A percentile compares a stretch with the other conserved stretches of the same genome.
Conservation (phyloP, 2,888 invertebrate species). For the Cephus rjabovi region DNA sequence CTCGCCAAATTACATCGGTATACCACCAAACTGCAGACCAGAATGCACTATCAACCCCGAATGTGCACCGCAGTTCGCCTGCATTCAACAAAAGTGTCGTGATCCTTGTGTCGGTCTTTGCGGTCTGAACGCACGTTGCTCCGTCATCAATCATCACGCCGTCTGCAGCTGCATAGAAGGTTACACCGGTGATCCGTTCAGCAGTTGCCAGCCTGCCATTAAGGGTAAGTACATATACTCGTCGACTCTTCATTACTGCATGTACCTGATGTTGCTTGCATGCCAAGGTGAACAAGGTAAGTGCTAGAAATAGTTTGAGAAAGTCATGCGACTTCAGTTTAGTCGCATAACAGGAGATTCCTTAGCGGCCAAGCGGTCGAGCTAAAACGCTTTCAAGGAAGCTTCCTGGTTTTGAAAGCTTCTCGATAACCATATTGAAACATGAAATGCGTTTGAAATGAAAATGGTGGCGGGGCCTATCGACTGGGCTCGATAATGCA, state of each 20-base stretch:
- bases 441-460: background rate
- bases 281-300: slow-evolving; percentile 40
- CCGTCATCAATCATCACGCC: slow-evolving; percentile 72
- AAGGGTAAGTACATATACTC: slow-evolving; percentile 49
- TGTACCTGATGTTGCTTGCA: slow-evolving; percentile 28
- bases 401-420: background rate
- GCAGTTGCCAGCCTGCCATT: slow-evolving; percentile 57
- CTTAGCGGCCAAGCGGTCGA: background rate
- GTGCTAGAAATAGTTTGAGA: slow-evolving; percentile 32
- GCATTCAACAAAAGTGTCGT: slow-evolving; percentile 72
- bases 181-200: slow-evolving; percentile 72
- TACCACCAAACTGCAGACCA: slow-evolving; percentile 71
- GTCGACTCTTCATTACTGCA: background rate
- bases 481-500: slow-evolving; percentile 19
- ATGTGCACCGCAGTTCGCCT: slow-evolving; percentile 70
- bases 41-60: slow-evolving; percentile 73
- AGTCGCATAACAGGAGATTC: background rate
- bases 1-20: slow-evolving; percentile 70
- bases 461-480: slow-evolving; percentile 44
- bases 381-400: background rate
- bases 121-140: slow-evolving; percentile 70
- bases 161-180: slow-evolving; percentile 70
- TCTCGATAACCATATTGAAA: background rate
- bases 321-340: background rate
- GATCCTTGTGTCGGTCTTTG: slow-evolving; percentile 73